Evolutionary conservation across 2,888 invertebrate species (phyloP), one percentile per base, ranked within the genome.

Genomic region (Lordiphosa fenestrarum): DNA sequence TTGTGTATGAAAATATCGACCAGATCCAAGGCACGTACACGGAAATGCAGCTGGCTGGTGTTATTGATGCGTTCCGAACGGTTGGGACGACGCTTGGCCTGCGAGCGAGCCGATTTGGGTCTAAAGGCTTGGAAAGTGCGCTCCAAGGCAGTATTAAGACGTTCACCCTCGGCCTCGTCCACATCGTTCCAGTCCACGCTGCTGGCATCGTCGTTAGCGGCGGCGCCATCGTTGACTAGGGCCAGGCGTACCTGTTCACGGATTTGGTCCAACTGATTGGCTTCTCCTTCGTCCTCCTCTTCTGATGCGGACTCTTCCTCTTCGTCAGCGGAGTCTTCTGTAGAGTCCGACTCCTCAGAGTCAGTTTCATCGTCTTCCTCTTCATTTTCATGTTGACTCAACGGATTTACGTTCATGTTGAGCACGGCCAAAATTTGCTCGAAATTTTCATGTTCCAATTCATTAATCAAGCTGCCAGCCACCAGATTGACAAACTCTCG

Each of bases 151-250:
- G 19, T 19, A 53, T 77, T 84, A 1, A 77, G 51, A 4, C 74
- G 82, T 0, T 73, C 41, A 9, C 77, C 77, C n/a, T 73, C 37
- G 5, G 62, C 82, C 10, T 77, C 77, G 33, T 42, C 49, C 3
- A 77, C 74, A 44, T 77, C 84, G n/a, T 77, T 77, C 77, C 84
- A 84, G 9, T 77, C 77, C 1, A 77, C 56, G 49, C 85, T 84
- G 56, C 78, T 73, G 15, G 44, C 75, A 40, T 61, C 70, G 19
- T 19, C 19, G 15, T 67, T 49, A n/a, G 53, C 63, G 7, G 25
- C 47, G 0, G 48, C 40, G 0, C 33, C 44, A 6, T 52, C 44
- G 0, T 57, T 41, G 4, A 60, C 30, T 38, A 84, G 23, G 0
- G 82, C 78, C 6, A 40, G 10, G n/a, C 84, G 82, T 5, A 77